Conservation (phyloP, 1,140 invertebrate species). For the Drosophila tropicalis region DNA sequence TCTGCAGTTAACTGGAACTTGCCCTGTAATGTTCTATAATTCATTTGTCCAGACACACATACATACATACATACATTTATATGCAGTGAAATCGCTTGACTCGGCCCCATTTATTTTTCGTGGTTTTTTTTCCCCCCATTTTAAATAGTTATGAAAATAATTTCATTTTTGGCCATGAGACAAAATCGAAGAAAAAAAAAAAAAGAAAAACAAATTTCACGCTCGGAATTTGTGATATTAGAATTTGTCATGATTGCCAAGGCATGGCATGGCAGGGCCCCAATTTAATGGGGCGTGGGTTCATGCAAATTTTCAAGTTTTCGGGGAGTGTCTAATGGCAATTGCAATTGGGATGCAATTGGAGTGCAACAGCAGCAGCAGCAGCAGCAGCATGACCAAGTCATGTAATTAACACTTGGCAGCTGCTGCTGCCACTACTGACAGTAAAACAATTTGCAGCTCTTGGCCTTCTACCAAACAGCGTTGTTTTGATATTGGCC, state of each 20-base stretch:
- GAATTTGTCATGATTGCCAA: slow-evolving; percentile 54
- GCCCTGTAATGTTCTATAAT: slow-evolving; percentile 72
- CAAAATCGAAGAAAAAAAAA: slow-evolving; percentile 31
- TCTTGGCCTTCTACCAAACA: slow-evolving; percentile 45
- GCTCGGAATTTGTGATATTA: slow-evolving; percentile 56
- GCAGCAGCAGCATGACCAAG: slow-evolving; percentile 17
- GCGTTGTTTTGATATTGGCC: neutral
- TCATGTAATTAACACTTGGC: slow-evolving; percentile 79
- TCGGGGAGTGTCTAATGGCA: slow-evolving; percentile 43
- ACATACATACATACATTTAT: neutral
- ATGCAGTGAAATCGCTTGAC: slow-evolving; percentile 16
- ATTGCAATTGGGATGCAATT: slow-evolving; percentile 59
- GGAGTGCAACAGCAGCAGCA: slow-evolving; percentile 33
- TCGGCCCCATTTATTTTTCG: neutral
- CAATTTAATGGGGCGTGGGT: slow-evolving; percentile 5
- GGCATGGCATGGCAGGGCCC: slow-evolving; percentile 7
- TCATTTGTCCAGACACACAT: slow-evolving; percentile 43
- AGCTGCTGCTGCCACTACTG: slow-evolving; percentile 56
- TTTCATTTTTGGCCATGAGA: slow-evolving; percentile 42
- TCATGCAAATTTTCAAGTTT: slow-evolving; percentile 54
- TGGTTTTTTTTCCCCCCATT: neutral
- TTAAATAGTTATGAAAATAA: slow-evolving; percentile 52
- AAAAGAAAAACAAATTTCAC: slow-evolving; percentile 36
- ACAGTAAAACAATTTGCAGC: slow-evolving; percentile 40
- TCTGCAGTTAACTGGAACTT: slow-evolving; percentile 63